Base-by-base conservation (phyloP, 2,888 invertebrate genomes). In the Apodemia duryi region DNA sequence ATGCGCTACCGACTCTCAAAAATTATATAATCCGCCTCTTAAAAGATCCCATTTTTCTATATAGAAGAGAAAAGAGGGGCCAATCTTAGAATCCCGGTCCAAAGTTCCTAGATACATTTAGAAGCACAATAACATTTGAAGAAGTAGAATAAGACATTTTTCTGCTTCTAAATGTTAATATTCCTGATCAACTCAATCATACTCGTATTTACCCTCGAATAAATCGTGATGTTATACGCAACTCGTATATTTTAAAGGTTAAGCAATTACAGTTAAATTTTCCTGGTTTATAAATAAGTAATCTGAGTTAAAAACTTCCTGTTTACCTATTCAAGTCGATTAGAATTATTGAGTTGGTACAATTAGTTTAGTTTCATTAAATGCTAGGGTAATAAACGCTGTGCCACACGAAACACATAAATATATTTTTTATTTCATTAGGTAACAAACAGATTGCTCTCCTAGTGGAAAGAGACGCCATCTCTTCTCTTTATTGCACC, bases 401-500 rank as follows among this genome's bases (percentile, higher is more conserved):
- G 13, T 3, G 13, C 11, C 43, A 43, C 5, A 43, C 10, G 6
- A 38, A 6, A 38, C 38, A 38, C 6, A 38, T 38, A 38, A 38
- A 38, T 38, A 35, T 21, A 21, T 21, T 21, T 21, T 21, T 21
- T 21, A 21, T 21, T 21, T 21, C 21, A 21, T 21, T 21, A 21
- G 21, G 21, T 21, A 21, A 21, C 21, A 21, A 21, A 21, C 21
- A 21, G 21, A 21, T 21, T 21, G 21, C 21, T 21, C 21, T 21
- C 21, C 21, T 21, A 21, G 21, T 21, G 21, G 21, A 21, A 21
- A 21, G 21, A 21, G 21, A 21, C 0, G 21, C 21, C 21, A 21
- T 21, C 21, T 21, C 67, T 83, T 85, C 81, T 85, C 79, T 91
- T 91, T 91, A 91, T 91, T 91, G 91, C 91, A 91, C 91, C 86